A percentile compares a stretch with the other conserved stretches of the same genome.
These are phyloP conservation scores for Vicugna pacos DNA, from an alignment of 2,113 vertebrate species.

Conservation along the genomic window DNA sequence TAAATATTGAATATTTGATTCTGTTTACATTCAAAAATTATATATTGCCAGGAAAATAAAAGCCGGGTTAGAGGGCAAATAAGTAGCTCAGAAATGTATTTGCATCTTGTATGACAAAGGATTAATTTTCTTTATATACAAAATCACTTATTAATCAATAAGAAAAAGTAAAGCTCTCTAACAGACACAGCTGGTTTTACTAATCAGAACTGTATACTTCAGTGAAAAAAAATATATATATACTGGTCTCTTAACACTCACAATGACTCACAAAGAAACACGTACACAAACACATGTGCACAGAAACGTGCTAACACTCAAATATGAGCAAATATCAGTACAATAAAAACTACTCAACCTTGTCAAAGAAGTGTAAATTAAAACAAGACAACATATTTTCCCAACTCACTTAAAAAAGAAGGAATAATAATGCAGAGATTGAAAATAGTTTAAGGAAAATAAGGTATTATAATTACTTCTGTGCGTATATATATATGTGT, in stretches of 20 bases:
- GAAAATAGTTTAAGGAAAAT: neutral
- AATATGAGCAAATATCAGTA: neutral
- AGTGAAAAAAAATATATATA: neutral
- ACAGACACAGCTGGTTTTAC: neutral
- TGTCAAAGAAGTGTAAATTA: neutral
- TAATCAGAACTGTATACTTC: neutral
- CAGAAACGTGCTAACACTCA: neutral
- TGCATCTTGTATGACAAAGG: neutral
- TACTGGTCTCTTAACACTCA: neutral
- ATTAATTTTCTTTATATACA: slow-evolving; percentile 11
- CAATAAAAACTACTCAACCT: neutral
- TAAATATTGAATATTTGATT: neutral
- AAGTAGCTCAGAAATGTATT: neutral
- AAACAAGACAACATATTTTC: neutral
- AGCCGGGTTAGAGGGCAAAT: neutral
- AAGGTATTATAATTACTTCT: neutral
- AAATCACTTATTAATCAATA: neutral
- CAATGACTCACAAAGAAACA: neutral
- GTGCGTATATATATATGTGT: neutral
- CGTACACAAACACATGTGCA: neutral
- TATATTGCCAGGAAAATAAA: neutral
- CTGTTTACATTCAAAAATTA: neutral
- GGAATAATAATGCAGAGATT: neutral
- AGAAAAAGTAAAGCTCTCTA: neutral
- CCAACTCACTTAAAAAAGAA: neutral